Base-by-base conservation (phyloP, 1,140 invertebrate species). In the Orussus abietinus region DNA sequence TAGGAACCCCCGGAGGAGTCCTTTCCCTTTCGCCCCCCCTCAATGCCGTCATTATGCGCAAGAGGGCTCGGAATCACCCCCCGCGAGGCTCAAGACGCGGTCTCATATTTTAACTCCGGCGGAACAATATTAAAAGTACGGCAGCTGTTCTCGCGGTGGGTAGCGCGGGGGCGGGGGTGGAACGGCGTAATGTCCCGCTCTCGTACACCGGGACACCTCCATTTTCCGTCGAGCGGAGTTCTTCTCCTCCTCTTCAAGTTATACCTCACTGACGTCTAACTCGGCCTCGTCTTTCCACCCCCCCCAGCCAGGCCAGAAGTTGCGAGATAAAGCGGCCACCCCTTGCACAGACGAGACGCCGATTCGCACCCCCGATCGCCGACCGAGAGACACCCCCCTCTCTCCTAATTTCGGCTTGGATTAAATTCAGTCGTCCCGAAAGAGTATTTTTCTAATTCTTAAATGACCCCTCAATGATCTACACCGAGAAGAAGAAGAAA, bases 121-220 rank as follows among this genome's bases (percentile, higher is more conserved):
- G 57, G 59, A 59, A 66, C 62, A 62, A 66, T 66, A 66, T 64
- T 66, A 64, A 66, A 66, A 66, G 62, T 61, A 57, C 59, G 62
- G 59, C 62, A 64, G 61, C 63, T 62, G 59, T 46, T 53, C 57
- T 56, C 50, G 22, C 19, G 42, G 19, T 38, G 20, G 33, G 35
- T 45, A 35, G 44, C 13, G 36, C 34, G 26, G 34, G 17, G 25
- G 29, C 32, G 28, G 38, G 18, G 41, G 49, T 36, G 41, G 31
- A 52, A 36, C 37, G 41, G 40, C 44, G 47, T 40, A 53, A 56
- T 56, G 51, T 52, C 44, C 38, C 47, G 36, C 50, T 25, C 22
- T 25, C 6, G 6, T 25, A 25, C n/a, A n/a, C n/a, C n/a, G n/a
- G n/a, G n/a, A 49, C 40, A 36, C 45, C 53, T 55, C 53, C n/a